Percentiles rank a stretch among this genome's conserved stretches.
phyloP scores from a whole-genome alignment of 2,797 vertebrate species.

The Pipistrellus pipistrellus region DNA sequence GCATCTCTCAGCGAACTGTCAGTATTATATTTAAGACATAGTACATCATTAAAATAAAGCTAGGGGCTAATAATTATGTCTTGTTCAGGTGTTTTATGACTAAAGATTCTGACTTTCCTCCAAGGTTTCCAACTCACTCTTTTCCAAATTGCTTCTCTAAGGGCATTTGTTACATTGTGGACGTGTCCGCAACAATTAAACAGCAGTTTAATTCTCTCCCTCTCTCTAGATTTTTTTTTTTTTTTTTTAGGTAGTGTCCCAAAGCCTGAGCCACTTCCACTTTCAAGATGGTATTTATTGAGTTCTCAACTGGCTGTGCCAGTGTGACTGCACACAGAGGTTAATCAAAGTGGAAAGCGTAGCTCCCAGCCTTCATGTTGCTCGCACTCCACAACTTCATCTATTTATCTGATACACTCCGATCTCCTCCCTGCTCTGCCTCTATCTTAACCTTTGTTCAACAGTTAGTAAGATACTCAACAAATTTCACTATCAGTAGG shows the following conservation, averaged over 20 bases:
- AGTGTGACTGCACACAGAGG: neutral
- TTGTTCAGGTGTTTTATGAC: constrained; percentile 80
- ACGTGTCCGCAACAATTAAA: constrained; percentile 64
- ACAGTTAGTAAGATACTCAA: neutral
- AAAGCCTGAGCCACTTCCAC: constrained; percentile 16
- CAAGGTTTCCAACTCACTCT: constrained; percentile 70
- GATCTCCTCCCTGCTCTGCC: neutral
- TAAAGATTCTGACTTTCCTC: constrained; percentile 77
- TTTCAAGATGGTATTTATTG: constrained; percentile 63
- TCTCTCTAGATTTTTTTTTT: constrained; percentile 67
- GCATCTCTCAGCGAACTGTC: constrained; percentile 56
- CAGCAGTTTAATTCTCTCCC: constrained; percentile 64
- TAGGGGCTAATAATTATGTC: constrained; percentile 75
- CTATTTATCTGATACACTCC: neutral
- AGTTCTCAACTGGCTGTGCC: neutral
- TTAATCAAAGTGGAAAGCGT: neutral
- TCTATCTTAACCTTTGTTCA: neutral
- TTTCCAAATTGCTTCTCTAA: constrained; percentile 73
- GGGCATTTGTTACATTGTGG: constrained; percentile 47
- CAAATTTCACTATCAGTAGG: neutral
- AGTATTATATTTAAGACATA: constrained; percentile 75
- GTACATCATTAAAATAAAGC: constrained; percentile 81
- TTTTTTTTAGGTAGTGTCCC: constrained; percentile 59
- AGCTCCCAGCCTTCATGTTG: fast-evolving
- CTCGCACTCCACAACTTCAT: neutral